Evolutionary conservation across 2,888 invertebrate genomes (phyloP), one percentile per base, ranked within the genome.

Genomic region (Epinotia nisella): DNA sequence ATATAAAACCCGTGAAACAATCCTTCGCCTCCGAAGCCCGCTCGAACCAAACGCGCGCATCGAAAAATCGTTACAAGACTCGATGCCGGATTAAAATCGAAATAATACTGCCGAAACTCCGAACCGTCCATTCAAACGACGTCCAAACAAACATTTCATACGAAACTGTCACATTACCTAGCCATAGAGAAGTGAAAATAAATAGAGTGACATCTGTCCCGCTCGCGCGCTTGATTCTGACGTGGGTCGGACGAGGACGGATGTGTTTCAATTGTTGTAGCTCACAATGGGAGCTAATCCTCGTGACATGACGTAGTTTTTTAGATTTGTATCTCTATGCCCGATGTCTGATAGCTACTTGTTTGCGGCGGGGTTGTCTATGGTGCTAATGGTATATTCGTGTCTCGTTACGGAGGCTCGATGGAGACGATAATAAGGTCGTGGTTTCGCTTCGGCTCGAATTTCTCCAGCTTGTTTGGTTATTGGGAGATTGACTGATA

Each of bases 131-230:
- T 90, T 90, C 86, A 88, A 83, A 78, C 75, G 69, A 77, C 83
- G 82, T 85, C 83, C 90, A 92, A 91, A 92, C 92, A 92, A 91
- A 92, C 90, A 90, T 89, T 89, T 89, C 90, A 90, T 88, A 90
- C 85, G 87, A 89, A 91, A 89, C 92, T 93, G 93, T 92, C 92
- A 91, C 91, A 92, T 92, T 90, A 86, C 85, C 84, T 78, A 82
- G 80, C 85, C 83, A 89, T 91, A 89, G 89, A 89, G 90, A 90
- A 91, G 89, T 88, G 89, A 90, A 90, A 92, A 91, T 88, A 90
- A 89, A 91, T 89, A 89, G 86, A 87, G 81, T 76, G 79, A 80
- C 82, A 80, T 79, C 86, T 78, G 83, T 90, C 92, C 83, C 90
- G 77, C 78, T 91, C 85, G 73, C 66, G 77, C 60, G 70, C 49